These are phyloP conservation scores for Pammene aurita DNA, from an alignment of 2,888 invertebrate genomes.

Conservation along the genomic window DNA sequence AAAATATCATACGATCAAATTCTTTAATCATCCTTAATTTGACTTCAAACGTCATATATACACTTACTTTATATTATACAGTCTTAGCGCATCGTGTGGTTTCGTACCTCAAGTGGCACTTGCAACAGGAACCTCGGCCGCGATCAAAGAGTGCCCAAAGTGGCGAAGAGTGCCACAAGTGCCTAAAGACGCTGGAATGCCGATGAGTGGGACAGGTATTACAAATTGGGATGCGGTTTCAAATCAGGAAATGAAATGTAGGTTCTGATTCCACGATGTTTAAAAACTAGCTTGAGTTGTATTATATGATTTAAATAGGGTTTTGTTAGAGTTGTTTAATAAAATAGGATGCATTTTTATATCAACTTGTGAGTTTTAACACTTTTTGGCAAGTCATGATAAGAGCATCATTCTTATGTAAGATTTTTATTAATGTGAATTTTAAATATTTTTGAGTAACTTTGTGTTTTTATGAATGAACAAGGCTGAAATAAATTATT, in stretches of 20 bases:
- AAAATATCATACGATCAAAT: constrained; percentile 7
- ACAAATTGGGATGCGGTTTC: constrained; percentile 5
- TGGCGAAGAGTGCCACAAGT: constrained; percentile 13
- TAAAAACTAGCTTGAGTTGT: not conserved
- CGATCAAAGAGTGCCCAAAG: constrained; percentile 33
- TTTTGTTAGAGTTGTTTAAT: too few species aligned
- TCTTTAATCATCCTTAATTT: constrained; percentile 6
- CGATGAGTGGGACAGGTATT: constrained; percentile 11
- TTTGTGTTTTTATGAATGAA: too few species aligned
- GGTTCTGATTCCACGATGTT: not conserved
- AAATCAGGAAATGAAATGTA: not conserved
- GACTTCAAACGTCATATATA: not conserved
- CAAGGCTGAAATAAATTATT: too few species aligned
- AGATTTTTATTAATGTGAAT: too few species aligned
- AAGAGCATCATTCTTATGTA: too few species aligned
- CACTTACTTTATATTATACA: constrained; percentile 1
- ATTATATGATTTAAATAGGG: too few species aligned
- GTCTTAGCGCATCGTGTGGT: not conserved
- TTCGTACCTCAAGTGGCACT: constrained; percentile 22
- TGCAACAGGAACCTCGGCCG: constrained; percentile 17
- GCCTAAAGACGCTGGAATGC: constrained; percentile 13
- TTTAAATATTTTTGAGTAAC: too few species aligned
- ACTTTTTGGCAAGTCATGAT: too few species aligned
- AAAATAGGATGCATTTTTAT: too few species aligned
- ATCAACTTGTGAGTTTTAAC: too few species aligned